phyloP scores from a whole-genome alignment of 1,140 invertebrate genomes.

The Rhagoletis pomonella region DNA sequence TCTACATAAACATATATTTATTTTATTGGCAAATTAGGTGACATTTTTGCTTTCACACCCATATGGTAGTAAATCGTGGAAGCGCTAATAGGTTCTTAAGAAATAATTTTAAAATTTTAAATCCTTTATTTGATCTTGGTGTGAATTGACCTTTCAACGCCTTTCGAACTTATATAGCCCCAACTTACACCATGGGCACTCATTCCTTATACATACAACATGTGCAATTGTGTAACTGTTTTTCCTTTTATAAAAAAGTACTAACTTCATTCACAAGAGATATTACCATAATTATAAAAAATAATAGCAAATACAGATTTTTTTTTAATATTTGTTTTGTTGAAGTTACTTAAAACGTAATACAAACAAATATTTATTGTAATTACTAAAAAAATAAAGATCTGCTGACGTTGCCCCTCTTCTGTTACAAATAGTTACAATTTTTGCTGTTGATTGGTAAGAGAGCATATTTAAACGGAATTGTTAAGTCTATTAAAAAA shows the following conservation, averaged over 20 bases:
- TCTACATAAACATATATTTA: too few relatives aligned
- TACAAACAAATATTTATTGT: constrained; percentile 48
- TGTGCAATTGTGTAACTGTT: neutral
- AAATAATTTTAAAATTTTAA: neutral
- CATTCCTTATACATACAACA: neutral
- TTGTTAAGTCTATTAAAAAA: constrained; percentile 1
- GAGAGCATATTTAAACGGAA: neutral
- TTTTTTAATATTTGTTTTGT: constrained; percentile 27
- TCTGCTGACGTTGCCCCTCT: constrained; percentile 25
- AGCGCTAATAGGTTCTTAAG: neutral
- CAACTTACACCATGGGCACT: neutral
- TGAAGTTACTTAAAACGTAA: constrained; percentile 52
- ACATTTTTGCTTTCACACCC: neutral
- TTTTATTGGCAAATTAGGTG: too few relatives aligned
- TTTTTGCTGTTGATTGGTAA: neutral
- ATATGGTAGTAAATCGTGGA: neutral
- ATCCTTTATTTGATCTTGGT: neutral
- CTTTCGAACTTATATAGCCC: neutral
- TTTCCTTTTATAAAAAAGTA: constrained; percentile 28
- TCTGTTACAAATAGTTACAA: neutral
- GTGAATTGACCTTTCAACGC: neutral
- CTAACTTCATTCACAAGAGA: constrained; percentile 4
- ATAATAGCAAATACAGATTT: constrained; percentile 24
- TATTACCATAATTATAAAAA: constrained; percentile 41
- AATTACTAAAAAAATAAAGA: constrained; percentile 45